A percentile compares a stretch with the other conserved stretches of the same genome.
Evolutionary conservation across 23 tunicate genomes (phyloP).

Genomic region (Botrylloides violaceus): DNA sequence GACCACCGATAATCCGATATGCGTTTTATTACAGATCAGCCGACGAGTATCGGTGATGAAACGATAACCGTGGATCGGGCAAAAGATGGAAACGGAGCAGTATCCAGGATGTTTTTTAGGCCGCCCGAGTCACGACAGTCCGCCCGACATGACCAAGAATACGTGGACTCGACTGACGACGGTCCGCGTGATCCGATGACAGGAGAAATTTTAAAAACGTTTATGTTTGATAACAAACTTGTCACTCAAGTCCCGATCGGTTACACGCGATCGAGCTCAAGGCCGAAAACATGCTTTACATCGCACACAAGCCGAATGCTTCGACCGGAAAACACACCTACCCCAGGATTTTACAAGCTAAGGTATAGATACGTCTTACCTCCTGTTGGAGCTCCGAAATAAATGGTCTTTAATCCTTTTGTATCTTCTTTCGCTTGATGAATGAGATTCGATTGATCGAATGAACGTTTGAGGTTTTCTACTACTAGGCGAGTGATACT

Average conservation of each 20-base stretch:
- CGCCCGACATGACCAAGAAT: not conserved
- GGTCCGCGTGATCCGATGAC: not conserved
- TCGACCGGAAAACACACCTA: slow-evolving; percentile 30
- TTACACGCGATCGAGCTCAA: slow-evolving; percentile 14
- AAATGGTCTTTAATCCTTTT: not conserved
- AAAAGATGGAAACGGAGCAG: too few relatives aligned
- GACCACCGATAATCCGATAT: too few relatives aligned
- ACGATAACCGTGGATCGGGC: too few relatives aligned
- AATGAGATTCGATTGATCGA: too few relatives aligned
- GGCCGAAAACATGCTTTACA: slow-evolving; percentile 26
- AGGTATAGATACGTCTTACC: slow-evolving; percentile 51
- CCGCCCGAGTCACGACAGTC: not conserved
- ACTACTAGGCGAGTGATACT: not conserved
- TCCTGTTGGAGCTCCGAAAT: slow-evolving; percentile 39
- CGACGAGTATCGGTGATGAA: too few relatives aligned
- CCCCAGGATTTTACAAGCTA: slow-evolving; percentile 42
- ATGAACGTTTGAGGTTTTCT: not conserved
- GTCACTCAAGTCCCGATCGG: slow-evolving; percentile 78
- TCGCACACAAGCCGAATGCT: slow-evolving; percentile 41
- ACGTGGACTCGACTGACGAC: not conserved
- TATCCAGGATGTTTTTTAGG: too few relatives aligned
- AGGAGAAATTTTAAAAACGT: slow-evolving; percentile 24
- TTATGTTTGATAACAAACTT: slow-evolving; percentile 54
- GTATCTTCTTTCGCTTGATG: too few relatives aligned
- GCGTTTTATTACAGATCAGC: too few relatives aligned